Base-by-base conservation (phyloP, 2,888 invertebrate species). In the Exephanes ischioxanthus region DNA sequence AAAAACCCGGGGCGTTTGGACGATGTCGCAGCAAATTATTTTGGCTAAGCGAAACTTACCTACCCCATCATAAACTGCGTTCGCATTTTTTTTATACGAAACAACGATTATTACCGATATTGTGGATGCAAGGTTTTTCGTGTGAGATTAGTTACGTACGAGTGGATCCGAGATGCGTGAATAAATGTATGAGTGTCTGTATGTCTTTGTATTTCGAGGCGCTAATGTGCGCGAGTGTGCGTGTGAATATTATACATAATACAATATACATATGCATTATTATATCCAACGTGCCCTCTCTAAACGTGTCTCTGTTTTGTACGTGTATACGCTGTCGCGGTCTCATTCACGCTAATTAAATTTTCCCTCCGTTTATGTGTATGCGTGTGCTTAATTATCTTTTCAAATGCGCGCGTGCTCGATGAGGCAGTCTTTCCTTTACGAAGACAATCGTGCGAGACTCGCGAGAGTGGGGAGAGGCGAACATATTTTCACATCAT, bases 1-100 rank as follows among this genome's bases (percentile, higher is more conserved):
- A 37, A 53, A 41, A 55, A 16, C 22, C 58, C 6, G 79, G 51
- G 16, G 63, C 61, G 80, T 77, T 73, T 33, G 55, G 71, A 51
- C 63, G 63, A 68, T 51, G 37, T 68, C 16, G 22, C 33, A 67
- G 67, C 26, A 22, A 48, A 33, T 71, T 33, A 19, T 73, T 51
- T 66, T 19, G 73, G 30, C 67, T 51, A 63, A 80, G 51, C 80
- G 68, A 68, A 77, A 61, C 72, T 79, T 70, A 55, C 30, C 67
- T 78, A 53, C 73, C 68, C 68, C 55, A 63, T 72, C 26, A 48
- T 30, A 81, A 75, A 58, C 22, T 22, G 85, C 71, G 76, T 87
- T 81, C 82, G 75, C 80, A 84, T 87, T 85, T 86, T 88, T 88
- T 88, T 88, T 87, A 88, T 88, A 88, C 87, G 84, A 48, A 14